Conservation (phyloP, 1,140 invertebrate species). For the Oreohelix idahoensis region DNA sequence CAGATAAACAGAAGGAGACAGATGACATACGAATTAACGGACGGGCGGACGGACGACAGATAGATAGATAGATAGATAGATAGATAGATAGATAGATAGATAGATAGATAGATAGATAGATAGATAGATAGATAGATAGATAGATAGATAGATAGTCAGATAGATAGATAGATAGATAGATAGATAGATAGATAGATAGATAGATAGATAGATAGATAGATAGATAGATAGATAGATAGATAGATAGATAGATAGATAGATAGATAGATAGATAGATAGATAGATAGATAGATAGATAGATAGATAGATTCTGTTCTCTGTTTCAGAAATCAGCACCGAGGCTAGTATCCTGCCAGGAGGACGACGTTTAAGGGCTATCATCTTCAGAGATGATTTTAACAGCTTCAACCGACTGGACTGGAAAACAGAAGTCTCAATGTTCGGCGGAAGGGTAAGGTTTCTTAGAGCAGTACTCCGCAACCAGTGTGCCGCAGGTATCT, state of each 20-base stretch:
- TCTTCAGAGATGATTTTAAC: slow-evolving; percentile 79
- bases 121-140: neutral
- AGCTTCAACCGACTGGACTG: slow-evolving; percentile 78
- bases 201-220: neutral
- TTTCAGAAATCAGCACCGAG: neutral
- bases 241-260: slow-evolving; percentile 4
- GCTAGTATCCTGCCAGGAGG: neutral
- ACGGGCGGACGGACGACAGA: neutral
- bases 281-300: neutral
- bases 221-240: neutral
- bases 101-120: slow-evolving; percentile 16
- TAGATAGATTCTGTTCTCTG: neutral
- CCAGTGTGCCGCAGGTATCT: too few relatives aligned
- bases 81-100: slow-evolving; percentile 15
- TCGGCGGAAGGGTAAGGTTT: slow-evolving; percentile 53
- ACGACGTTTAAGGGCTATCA: slow-evolving; percentile 62
- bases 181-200: slow-evolving; percentile 14
- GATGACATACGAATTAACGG: too few relatives aligned
- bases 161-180: neutral
- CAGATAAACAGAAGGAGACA: too few relatives aligned
- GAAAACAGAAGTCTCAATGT: slow-evolving; percentile 79
- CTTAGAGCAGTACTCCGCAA: too few relatives aligned
- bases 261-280: slow-evolving; percentile 8
- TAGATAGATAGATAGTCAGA: slow-evolving; percentile 5
- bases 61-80: neutral